phyloP scores from a whole-genome alignment of 2,797 vertebrate genomes.

The Tympanoctomys barrerae region DNA sequence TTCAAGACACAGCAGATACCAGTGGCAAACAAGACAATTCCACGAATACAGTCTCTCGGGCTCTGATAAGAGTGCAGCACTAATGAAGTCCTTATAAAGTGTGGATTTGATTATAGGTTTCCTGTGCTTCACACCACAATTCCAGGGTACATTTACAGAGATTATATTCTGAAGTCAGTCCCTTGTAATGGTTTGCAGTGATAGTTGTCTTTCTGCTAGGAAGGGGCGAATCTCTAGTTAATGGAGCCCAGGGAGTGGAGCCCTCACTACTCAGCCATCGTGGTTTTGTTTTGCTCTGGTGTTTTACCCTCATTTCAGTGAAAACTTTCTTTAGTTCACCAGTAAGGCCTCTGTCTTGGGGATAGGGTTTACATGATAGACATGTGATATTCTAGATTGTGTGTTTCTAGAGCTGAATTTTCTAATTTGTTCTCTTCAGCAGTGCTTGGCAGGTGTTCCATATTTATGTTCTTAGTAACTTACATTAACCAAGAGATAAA shows the following conservation, averaged over 20 bases:
- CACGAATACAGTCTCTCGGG: neutral
- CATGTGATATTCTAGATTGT: slow-evolving; percentile 9
- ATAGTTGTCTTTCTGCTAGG: neutral
- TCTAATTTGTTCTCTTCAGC: neutral
- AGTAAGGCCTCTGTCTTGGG: neutral
- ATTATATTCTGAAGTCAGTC: neutral
- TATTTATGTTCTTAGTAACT: neutral
- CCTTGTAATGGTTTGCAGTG: neutral
- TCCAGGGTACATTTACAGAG: neutral
- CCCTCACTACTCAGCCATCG: neutral
- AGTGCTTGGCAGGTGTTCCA: neutral
- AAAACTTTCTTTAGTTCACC: neutral
- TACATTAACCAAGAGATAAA: slow-evolving; percentile 15
- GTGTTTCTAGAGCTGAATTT: slow-evolving; percentile 10
- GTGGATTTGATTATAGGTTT: neutral
- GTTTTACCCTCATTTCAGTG: neutral
- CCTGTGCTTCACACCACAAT: neutral
- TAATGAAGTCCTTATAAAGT: neutral
- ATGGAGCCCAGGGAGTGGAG: neutral
- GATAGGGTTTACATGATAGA: neutral
- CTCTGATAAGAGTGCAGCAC: neutral
- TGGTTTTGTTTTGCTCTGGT: slow-evolving; percentile 35
- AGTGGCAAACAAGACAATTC: neutral
- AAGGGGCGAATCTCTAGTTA: neutral
- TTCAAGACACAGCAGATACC: slow-evolving; percentile 1